These are phyloP conservation scores for Aythya fuligula DNA, from an alignment of 2,797 vertebrate species.

Conservation along the genomic window DNA sequence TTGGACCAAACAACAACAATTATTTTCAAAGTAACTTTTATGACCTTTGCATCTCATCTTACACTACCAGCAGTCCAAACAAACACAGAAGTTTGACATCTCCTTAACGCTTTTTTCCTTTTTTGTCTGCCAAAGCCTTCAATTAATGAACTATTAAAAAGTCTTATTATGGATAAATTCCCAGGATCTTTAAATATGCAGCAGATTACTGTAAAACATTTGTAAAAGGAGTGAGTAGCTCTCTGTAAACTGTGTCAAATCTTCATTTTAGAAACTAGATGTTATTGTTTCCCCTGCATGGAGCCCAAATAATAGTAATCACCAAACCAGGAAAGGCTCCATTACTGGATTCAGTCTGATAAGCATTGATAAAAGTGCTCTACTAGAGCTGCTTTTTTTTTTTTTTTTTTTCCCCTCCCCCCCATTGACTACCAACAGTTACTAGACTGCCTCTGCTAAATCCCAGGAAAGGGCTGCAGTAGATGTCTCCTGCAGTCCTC, in stretches of 20 bases:
- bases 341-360: background rate
- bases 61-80: background rate
- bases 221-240: background rate
- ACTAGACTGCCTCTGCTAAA: background rate
- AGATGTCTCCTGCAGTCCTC: background rate
- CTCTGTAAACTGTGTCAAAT: background rate
- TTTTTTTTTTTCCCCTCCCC: no score
- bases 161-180: background rate
- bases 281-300: background rate
- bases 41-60: background rate
- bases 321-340: background rate
- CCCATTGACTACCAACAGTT: background rate
- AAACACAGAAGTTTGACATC: background rate
- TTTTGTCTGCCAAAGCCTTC: background rate
- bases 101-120: background rate
- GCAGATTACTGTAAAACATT: background rate
- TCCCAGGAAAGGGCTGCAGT: fast-evolving
- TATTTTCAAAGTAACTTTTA: background rate
- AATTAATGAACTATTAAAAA: background rate
- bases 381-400: background rate
- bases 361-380: background rate
- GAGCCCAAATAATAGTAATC: slow-evolving; percentile 17
- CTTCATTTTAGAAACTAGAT: slow-evolving; percentile 4
- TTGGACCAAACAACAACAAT: background rate
- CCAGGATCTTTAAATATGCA: background rate